Conservation (phyloP, 1,140 invertebrate species). For the Potamilus streckersoni region DNA sequence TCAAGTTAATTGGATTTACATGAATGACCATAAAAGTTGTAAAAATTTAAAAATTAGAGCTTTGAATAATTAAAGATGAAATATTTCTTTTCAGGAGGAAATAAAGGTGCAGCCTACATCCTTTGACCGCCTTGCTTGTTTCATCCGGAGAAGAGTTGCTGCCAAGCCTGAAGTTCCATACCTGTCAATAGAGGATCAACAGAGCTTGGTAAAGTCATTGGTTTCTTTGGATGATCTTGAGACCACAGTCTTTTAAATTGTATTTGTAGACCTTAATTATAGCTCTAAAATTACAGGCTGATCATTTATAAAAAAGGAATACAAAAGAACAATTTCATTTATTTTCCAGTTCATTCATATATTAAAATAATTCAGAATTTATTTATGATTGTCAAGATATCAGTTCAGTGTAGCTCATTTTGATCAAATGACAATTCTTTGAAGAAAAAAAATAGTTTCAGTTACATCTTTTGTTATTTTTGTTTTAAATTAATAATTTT, state of each 20-base stretch:
- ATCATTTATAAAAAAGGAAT: too few species aligned
- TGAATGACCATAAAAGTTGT: not conserved
- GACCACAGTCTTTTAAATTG: not conserved
- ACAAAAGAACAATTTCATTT: too few species aligned
- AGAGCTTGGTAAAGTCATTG: conserved; percentile 48
- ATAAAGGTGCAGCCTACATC: conserved; percentile 55
- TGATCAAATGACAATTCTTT: too few species aligned
- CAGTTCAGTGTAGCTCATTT: too few species aligned
- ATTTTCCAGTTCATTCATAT: too few species aligned
- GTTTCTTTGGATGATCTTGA: not conserved
- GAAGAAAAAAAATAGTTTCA: too few species aligned
- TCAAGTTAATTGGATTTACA: not conserved
- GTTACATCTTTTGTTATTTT: too few species aligned
- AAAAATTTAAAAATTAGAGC: not conserved
- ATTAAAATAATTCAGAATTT: too few species aligned
- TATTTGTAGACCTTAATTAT: not conserved
- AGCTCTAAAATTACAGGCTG: too few species aligned
- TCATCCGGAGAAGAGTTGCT: conserved; percentile 55
- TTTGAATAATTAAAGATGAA: not conserved
- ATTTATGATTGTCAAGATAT: too few species aligned
- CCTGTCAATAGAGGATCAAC: conserved; percentile 59
- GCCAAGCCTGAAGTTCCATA: conserved; percentile 54
- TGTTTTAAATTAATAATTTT: too few species aligned
- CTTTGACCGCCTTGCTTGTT: conserved; percentile 54
- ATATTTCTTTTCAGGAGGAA: conserved; percentile 44